Percentiles rank a stretch among this genome's conserved stretches.
Evolutionary conservation across 1,140 invertebrate species (phyloP).

Genomic region (Drosophila tani): DNA sequence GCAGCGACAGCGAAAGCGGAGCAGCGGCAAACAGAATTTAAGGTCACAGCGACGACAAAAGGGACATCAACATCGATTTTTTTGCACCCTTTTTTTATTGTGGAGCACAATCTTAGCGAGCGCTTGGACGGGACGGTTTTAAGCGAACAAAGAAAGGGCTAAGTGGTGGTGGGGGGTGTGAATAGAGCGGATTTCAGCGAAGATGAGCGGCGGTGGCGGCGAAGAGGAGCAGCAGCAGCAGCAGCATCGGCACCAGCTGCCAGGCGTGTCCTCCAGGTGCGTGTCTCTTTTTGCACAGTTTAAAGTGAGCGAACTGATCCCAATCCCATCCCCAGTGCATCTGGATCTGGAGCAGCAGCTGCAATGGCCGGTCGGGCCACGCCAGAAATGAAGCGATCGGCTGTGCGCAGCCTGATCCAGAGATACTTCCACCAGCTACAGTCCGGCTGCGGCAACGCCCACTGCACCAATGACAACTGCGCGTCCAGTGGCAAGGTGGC

Average conservation of each 20-base stretch:
- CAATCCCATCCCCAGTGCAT: conserved; percentile 36
- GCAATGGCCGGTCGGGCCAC: conserved; percentile 52
- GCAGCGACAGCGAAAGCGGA: conserved; percentile 7
- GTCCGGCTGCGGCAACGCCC: conserved; percentile 94
- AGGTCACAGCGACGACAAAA: conserved; percentile 45
- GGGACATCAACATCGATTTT: conserved; percentile 80
- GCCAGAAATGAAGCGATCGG: conserved; percentile 94
- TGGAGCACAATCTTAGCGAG: conserved; percentile 45
- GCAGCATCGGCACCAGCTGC: conserved; percentile 60
- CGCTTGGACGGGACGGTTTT: conserved; percentile 42
- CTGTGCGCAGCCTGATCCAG: conserved; percentile 94
- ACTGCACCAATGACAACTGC: conserved; percentile 94
- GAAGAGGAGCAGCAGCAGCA: conserved; percentile 57
- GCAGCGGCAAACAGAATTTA: conserved; percentile 21
- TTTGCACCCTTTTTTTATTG: conserved; percentile 73
- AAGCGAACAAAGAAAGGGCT: conserved; percentile 54
- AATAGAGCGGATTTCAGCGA: conserved; percentile 19
- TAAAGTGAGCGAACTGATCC: background rate
- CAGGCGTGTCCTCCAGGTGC: conserved; percentile 75
- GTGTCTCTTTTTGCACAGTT: background rate
- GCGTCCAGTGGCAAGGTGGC: conserved; percentile 94
- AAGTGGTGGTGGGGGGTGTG: conserved; percentile 17
- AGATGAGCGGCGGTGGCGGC: conserved; percentile 63
- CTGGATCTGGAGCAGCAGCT: conserved; percentile 55
- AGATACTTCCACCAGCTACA: conserved; percentile 96